Conservation (phyloP, 2,888 invertebrate species). For the Spodoptera exigua region DNA sequence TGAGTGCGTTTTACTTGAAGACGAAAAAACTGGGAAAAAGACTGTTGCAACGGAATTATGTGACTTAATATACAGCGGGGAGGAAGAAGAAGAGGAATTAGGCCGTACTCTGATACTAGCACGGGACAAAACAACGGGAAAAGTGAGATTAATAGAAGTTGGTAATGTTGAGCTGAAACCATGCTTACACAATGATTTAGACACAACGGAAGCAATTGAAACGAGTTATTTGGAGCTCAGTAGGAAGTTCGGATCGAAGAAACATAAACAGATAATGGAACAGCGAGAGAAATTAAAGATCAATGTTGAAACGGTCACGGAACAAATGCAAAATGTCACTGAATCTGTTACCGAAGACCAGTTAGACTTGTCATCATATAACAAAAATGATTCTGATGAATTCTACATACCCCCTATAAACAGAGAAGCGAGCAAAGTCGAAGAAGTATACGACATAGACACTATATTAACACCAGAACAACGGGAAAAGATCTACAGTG, state of each 20-base stretch:
- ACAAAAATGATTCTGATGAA: conserved; percentile 74
- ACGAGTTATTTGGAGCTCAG: conserved; percentile 83
- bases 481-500: conserved; percentile 72
- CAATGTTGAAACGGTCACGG: conserved; percentile 88
- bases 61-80: conserved; percentile 74
- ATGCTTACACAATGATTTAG: conserved; percentile 58
- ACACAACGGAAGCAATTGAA: conserved; percentile 62
- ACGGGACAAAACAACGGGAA: conserved; percentile 75
- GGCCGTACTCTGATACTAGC: conserved; percentile 74
- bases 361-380: conserved; percentile 74
- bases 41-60: conserved; percentile 66
- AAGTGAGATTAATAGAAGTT: conserved; percentile 76
- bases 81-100: conserved; percentile 69
- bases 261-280: conserved; percentile 88
- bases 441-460: conserved; percentile 84
- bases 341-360: conserved; percentile 72
- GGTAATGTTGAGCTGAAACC: conserved; percentile 74
- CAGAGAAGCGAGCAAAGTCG: conserved; percentile 77
- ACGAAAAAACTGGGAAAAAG: conserved; percentile 65
- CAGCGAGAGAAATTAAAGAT: conserved; percentile 90
- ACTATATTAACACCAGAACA: conserved; percentile 80
- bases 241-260: conserved; percentile 91
- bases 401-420: conserved; percentile 87
- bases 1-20: conserved; percentile 65
- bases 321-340: conserved; percentile 89